Evolutionary conservation across 2,888 invertebrate species (phyloP), one percentile per base, ranked within the genome.

Genomic region (Tryphoninae sp.): DNA sequence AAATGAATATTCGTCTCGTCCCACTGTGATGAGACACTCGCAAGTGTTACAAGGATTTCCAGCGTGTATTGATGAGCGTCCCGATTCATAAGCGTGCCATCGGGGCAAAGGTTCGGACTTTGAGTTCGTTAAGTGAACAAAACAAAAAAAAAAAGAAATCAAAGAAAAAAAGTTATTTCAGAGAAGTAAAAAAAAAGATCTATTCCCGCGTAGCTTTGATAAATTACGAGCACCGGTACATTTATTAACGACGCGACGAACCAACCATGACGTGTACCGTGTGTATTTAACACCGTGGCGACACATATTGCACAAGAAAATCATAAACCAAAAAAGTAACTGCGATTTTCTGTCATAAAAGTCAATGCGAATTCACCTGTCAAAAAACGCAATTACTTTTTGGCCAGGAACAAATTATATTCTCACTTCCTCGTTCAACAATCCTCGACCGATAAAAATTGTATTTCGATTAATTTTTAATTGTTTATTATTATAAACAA

Each of bases 11-110:
- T 55, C 33, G 22, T 69, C 55, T 72, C 51, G 58, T 65, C 19
- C 65, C 53, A 76, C 58, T 65, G 71, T 53, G 61, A 9, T 55
- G 55, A 59, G 67, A 19, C 26, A 67, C 51, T 8, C 58, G 19
- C 22, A 88, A 88, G 84, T 88, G 86, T 88, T 88, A 88, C 89
- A 89, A 89, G 89, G 88, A 87, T 88, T 81, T 82, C 84, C 74
- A 84, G 84, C 49, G 59, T 73, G 58, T 9, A 22, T 62, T 11
- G 68, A 69, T 65, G 40, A 33, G 23, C 22, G n/a, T 58, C 42
- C 16, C 59, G 42, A 69, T 45, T 58, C 22, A 65, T 11, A 55
- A 23, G n/a, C 64, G 53, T 9, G 40, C 33, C n/a, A 22, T 68
- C 9, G 16, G 19, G 9, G 13, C 33, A 13, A 45, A 45, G 45